Percentiles rank a stretch among this genome's conserved stretches.
phyloP scores from a whole-genome alignment of 1,140 invertebrate species.

The Drosophila yakuba region DNA sequence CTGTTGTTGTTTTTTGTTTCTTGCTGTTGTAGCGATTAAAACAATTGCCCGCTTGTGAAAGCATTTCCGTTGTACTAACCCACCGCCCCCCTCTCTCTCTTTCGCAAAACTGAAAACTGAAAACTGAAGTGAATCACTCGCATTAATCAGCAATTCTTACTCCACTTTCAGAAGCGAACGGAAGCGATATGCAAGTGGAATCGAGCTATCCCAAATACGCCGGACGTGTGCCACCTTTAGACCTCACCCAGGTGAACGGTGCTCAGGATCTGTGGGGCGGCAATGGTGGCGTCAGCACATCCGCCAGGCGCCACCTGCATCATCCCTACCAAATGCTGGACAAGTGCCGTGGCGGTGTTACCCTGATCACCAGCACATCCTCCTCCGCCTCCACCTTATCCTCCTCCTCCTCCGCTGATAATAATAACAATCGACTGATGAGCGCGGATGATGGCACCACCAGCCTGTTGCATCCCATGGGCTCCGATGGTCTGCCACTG shows the following conservation, averaged over 20 bases:
- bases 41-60: conserved; percentile 78
- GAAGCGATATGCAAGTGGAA: conserved; percentile 74
- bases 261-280: conserved; percentile 65
- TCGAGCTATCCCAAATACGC: conserved; percentile 79
- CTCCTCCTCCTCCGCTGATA: conserved; percentile 38
- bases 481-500: conserved; percentile 84
- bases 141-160: conserved; percentile 62
- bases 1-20: conserved; percentile 29
- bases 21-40: conserved; percentile 71
- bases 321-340: conserved; percentile 75
- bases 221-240: conserved; percentile 80
- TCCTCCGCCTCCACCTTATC: not conserved
- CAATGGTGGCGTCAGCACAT: conserved; percentile 23
- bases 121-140: conserved; percentile 55
- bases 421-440: conserved; percentile 61
- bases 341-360: conserved; percentile 58
- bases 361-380: conserved; percentile 28
- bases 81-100: not conserved
- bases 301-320: conserved; percentile 53
- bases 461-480: conserved; percentile 60
- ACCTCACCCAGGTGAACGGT: conserved; percentile 75
- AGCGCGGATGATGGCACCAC: conserved; percentile 19
- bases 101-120: too few species aligned
- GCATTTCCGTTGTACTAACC: conserved; percentile 60
- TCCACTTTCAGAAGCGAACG: conserved; percentile 44